phyloP scores from a whole-genome alignment of 2,797 vertebrate genomes.

The Notoglanidium macrostoma region DNA sequence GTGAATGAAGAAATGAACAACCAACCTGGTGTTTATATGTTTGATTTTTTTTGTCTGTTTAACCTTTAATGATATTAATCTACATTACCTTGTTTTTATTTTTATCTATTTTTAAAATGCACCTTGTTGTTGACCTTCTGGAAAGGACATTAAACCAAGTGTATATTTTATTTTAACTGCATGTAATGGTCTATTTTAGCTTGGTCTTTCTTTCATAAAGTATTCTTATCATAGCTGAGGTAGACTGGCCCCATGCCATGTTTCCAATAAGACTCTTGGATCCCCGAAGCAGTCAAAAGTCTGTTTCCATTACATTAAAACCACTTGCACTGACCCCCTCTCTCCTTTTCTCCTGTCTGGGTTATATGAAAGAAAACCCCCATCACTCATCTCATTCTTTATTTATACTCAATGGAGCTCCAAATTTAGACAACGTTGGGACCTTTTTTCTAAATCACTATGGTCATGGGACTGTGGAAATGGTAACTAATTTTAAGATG shows the following conservation, averaged over 20 bases:
- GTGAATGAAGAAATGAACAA: neutral
- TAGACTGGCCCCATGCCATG: slow-evolving; percentile 69
- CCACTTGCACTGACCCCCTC: slow-evolving; percentile 67
- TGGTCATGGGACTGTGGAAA: slow-evolving; percentile 41
- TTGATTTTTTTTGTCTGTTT: neutral
- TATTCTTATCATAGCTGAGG: slow-evolving; percentile 69
- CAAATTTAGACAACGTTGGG: slow-evolving; percentile 50
- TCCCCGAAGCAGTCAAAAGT: slow-evolving; percentile 76
- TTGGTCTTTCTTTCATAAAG: slow-evolving; percentile 60
- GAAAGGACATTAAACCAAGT: neutral
- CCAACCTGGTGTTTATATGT: neutral
- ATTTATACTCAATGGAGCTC: slow-evolving; percentile 53
- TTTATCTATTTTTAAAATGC: too few relatives aligned
- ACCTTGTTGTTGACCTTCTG: too few relatives aligned
- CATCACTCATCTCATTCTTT: slow-evolving; percentile 55
- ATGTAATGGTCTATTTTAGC: slow-evolving; percentile 7
- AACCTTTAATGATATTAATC: neutral
- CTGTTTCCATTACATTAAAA: slow-evolving; percentile 76
- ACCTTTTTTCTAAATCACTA: slow-evolving; percentile 38
- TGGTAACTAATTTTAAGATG: slow-evolving; percentile 52
- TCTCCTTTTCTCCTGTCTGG: slow-evolving; percentile 67
- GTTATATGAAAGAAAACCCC: slow-evolving; percentile 63
- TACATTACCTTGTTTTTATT: neutral
- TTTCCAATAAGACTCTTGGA: slow-evolving; percentile 73
- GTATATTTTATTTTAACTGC: neutral